Conservation (phyloP, 2,113 vertebrate genomes). For the Channa maculata region DNA sequence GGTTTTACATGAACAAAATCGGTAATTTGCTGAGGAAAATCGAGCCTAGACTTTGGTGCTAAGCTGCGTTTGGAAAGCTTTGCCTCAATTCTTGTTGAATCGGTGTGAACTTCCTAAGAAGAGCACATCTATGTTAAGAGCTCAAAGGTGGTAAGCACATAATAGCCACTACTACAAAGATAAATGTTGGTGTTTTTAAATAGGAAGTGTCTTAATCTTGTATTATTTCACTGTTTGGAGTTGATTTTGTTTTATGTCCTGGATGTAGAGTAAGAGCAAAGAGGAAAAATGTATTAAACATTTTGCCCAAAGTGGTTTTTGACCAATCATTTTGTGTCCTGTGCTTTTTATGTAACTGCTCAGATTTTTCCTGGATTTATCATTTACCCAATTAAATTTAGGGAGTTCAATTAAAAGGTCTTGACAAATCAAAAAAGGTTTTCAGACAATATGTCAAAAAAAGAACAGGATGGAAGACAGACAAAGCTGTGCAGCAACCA, state of each 20-base stretch:
- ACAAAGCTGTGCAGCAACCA: not conserved
- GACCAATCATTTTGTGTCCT: constrained; percentile 9
- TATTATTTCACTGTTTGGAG: constrained; percentile 61
- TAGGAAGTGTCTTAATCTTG: constrained; percentile 52
- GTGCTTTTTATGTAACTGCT: not conserved
- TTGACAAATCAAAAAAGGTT: too few species aligned
- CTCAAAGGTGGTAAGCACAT: constrained; percentile 18
- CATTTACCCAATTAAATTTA: not conserved
- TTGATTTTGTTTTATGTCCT: constrained; percentile 51
- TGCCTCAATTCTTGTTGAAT: constrained; percentile 56
- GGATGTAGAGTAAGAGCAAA: constrained; percentile 51
- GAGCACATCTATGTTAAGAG: constrained; percentile 25
- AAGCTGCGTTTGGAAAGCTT: constrained; percentile 51
- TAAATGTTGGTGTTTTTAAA: constrained; percentile 59
- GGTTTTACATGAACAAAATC: constrained; percentile 1
- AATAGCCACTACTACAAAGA: constrained; percentile 40
- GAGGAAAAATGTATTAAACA: constrained; percentile 57
- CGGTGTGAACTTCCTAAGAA: constrained; percentile 20
- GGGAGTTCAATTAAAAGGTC: too few species aligned
- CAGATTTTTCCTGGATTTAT: not conserved
- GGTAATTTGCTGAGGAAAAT: constrained; percentile 12
- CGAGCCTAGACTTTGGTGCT: constrained; percentile 50
- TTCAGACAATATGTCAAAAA: not conserved
- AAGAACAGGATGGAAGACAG: not conserved
- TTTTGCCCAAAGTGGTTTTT: constrained; percentile 53